A percentile compares a stretch with the other conserved stretches of the same genome.
Evolutionary conservation across 2,113 vertebrate genomes (phyloP).

Genomic region (Boleophthalmus pectinirostris): DNA sequence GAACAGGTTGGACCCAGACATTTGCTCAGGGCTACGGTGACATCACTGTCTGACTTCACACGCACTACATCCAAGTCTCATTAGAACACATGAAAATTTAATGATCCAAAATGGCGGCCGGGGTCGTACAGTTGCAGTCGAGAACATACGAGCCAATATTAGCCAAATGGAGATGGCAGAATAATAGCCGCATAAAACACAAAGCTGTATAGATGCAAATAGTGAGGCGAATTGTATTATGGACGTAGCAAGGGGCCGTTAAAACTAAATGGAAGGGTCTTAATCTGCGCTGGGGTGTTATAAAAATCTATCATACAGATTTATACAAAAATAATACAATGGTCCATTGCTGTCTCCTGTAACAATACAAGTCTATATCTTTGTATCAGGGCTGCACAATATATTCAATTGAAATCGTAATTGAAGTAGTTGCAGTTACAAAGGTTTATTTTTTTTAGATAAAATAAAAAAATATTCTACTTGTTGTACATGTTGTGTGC

Average conservation of each 20-base stretch:
- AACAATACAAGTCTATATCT: too few species aligned
- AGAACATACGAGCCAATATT: constrained; percentile 7
- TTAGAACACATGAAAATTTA: constrained; percentile 44
- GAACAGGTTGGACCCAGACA: constrained; percentile 10
- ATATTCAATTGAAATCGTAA: too few species aligned
- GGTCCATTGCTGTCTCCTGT: background rate
- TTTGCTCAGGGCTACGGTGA: constrained; percentile 17
- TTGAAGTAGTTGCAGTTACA: too few species aligned
- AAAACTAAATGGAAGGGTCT: background rate
- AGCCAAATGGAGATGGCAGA: background rate
- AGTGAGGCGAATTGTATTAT: background rate
- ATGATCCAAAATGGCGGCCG: constrained; percentile 32
- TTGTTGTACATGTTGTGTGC: too few species aligned
- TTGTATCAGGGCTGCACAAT: too few species aligned
- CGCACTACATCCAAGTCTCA: constrained; percentile 37
- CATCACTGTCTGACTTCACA: constrained; percentile 23
- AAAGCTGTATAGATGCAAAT: background rate
- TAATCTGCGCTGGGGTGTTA: background rate
- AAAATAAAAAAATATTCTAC: too few species aligned
- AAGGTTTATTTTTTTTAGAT: too few species aligned
- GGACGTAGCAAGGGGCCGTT: background rate
- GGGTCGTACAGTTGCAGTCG: constrained; percentile 10
- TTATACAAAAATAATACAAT: background rate
- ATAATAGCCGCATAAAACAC: background rate
- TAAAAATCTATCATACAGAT: background rate